Evolutionary conservation across 2,797 vertebrate genomes (phyloP).

Genomic region (Acipenser ruthenus): DNA sequence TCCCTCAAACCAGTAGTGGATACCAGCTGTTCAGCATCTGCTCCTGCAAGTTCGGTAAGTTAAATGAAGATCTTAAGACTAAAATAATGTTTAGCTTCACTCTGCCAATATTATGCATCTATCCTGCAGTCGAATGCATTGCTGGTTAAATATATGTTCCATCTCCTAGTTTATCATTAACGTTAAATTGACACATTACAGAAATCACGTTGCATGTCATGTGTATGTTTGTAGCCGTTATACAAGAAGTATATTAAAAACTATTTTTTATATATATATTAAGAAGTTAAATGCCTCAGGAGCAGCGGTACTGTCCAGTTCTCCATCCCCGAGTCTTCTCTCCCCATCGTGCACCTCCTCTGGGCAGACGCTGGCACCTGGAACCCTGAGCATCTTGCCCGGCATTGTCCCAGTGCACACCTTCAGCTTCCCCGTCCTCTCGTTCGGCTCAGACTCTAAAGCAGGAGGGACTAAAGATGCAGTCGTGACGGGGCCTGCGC

Average conservation of each 20-base stretch:
- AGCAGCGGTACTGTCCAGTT: conserved; percentile 56
- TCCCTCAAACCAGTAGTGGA: conserved; percentile 58
- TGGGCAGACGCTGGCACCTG: conserved; percentile 56
- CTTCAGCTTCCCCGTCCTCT: conserved; percentile 65
- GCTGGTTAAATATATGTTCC: no score
- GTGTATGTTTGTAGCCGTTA: no score
- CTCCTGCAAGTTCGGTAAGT: conserved; percentile 63
- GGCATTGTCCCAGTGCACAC: conserved; percentile 58
- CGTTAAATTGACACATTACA: neutral
- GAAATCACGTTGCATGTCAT: neutral
- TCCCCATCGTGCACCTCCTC: conserved; percentile 60
- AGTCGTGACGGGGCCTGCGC: conserved; percentile 65
- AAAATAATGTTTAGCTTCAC: neutral
- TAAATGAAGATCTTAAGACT: neutral
- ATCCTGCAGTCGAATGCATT: no score
- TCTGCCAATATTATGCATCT: neutral
- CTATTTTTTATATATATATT: neutral
- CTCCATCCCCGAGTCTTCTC: conserved; percentile 61
- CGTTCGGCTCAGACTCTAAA: conserved; percentile 65
- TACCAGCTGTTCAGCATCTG: conserved; percentile 24
- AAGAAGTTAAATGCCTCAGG: conserved; percentile 38
- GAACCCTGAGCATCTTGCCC: conserved; percentile 44
- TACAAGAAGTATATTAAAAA: neutral
- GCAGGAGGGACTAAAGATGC: conserved; percentile 64
- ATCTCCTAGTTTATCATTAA: no score